A percentile compares a stretch with the other conserved stretches of the same genome.
phyloP scores from a whole-genome alignment of 2,113 vertebrate genomes.

The Eublepharis macularius region DNA sequence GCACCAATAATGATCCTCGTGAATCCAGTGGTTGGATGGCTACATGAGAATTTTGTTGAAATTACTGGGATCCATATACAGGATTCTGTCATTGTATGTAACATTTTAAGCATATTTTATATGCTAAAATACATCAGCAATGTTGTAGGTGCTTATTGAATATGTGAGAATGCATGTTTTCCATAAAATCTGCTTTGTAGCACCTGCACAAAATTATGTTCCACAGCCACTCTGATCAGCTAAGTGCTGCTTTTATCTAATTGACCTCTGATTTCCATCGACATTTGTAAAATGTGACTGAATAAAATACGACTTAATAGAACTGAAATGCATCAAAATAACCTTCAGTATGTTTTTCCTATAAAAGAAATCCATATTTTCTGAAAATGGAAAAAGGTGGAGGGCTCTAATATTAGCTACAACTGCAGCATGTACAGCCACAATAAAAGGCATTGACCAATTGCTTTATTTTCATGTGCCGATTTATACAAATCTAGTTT shows the following conservation, averaged over 20 bases:
- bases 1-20: too few relatives aligned
- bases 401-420: constrained; percentile 41
- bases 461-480: constrained; percentile 53
- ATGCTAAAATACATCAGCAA: neutral
- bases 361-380: constrained; percentile 34
- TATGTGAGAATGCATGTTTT: constrained; percentile 1
- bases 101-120: neutral
- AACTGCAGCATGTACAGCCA: constrained; percentile 26
- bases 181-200: constrained; percentile 19
- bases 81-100: neutral
- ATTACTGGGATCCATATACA: neutral
- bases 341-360: constrained; percentile 22
- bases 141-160: neutral
- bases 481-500: constrained; percentile 56
- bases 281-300: constrained; percentile 62
- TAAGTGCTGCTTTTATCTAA: constrained; percentile 24
- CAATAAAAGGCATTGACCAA: constrained; percentile 67
- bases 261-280: constrained; percentile 62
- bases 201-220: constrained; percentile 22
- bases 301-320: constrained; percentile 56
- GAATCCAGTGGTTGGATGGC: too few relatives aligned
- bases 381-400: constrained; percentile 26
- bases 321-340: constrained; percentile 47
- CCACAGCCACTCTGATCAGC: constrained; percentile 49
- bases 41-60: neutral